Conservation (phyloP, 2,113 vertebrate genomes). For the Ellobius talpinus region DNA sequence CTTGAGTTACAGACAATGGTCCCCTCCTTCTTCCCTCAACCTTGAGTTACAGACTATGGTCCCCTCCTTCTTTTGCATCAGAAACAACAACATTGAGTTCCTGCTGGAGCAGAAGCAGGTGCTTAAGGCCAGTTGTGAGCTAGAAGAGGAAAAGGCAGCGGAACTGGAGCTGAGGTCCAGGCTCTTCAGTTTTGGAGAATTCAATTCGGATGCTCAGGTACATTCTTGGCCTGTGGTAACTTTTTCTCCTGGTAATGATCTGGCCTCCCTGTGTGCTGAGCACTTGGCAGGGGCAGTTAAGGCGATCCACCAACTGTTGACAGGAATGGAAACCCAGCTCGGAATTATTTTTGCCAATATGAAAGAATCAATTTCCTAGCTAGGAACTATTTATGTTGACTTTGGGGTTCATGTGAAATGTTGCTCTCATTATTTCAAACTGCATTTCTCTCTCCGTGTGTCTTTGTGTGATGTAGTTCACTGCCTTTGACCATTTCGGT, state of each 20-base stretch:
- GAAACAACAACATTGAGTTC: conserved; percentile 77
- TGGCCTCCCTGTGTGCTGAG: background rate
- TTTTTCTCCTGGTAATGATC: background rate
- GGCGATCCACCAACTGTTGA: background rate
- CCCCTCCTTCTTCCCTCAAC: background rate
- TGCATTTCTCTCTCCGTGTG: background rate
- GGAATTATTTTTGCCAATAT: background rate
- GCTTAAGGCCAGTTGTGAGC: conserved; percentile 74
- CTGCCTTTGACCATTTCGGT: background rate
- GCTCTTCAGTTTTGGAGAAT: conserved; percentile 85
- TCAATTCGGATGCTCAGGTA: conserved; percentile 85
- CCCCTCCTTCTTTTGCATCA: conserved; percentile 65
- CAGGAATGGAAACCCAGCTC: background rate
- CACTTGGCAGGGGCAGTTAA: background rate
- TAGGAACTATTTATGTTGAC: background rate
- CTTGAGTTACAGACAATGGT: no score
- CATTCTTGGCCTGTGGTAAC: background rate
- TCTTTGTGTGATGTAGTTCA: background rate
- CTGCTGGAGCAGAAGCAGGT: conserved; percentile 81
- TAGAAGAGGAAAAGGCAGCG: conserved; percentile 83
- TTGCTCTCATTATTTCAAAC: background rate
- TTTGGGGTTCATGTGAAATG: background rate
- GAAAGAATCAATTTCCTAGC: background rate
- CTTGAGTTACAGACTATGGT: background rate
- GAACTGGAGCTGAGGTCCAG: conserved; percentile 83